Base-by-base conservation (phyloP, 2,113 vertebrate species). In the Sinocyclocheilus maitianheensis region DNA sequence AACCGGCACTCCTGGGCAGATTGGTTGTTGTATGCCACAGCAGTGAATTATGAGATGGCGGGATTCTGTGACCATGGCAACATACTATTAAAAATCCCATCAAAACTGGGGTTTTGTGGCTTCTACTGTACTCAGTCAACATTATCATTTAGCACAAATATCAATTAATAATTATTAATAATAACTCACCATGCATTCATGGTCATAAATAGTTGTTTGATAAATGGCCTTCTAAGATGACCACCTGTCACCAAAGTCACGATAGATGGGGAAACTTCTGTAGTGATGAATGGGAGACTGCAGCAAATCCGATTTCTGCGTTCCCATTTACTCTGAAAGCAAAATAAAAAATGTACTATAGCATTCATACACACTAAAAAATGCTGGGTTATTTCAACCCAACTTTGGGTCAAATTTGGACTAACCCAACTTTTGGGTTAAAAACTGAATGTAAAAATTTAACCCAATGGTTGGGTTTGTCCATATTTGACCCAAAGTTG, bases 21-120 rank as follows among this genome's bases (percentile, higher is more conserved):
- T 11, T 77, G 76, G 63, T 53, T 71, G 37, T 51, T 60, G 26
- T 37, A 51, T 71, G 30, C 51, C 58, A 81, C 22, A 18, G 76
- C 2, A 20, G 53, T 81, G 78, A 81, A 46, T 63, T 58, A 81
- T 63, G 58, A 65, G 78, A 80, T 46, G 53, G 77, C 22, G 51
- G 77, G 58, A 80, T 80, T 63, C 40, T 63, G 78, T 63, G 78
- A 18, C 22, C 22, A 80, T 80, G 53, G 55, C 30, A 79, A 79
- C 77, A 60, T 79, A 20, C 26, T 76, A 24, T 53, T 53, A 26
- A 53, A 77, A 48, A 77, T 53, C 5, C 2, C n/a, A 55, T 53
- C 26, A 77, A 55, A 74, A 46, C 40, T 40, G 18, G 22, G 22
- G 16, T 55, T 78, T 55, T 78, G 9, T 37, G 26, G 26, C 51